Conservation (phyloP, 2,797 vertebrate genomes). For the Anguilla obscura region DNA sequence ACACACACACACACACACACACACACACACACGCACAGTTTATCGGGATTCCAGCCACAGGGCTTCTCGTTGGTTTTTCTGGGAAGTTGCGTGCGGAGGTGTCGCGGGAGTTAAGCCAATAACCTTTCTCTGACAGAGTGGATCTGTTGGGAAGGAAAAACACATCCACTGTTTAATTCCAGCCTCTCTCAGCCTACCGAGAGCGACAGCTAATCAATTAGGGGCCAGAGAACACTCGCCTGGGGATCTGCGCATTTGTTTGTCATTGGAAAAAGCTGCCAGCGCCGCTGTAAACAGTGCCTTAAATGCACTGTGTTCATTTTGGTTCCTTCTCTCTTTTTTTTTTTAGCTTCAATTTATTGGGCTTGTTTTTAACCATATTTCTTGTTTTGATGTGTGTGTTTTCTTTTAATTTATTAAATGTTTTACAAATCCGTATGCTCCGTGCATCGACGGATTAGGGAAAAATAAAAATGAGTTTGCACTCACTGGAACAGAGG, state of each 20-base stretch:
- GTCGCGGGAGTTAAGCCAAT: conserved; percentile 28
- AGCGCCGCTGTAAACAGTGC: neutral
- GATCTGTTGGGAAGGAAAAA: conserved; percentile 20
- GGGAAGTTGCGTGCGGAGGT: neutral
- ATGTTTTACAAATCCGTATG: neutral
- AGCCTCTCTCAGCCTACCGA: neutral
- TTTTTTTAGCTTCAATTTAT: neutral
- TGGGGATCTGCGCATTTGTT: neutral
- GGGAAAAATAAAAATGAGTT: neutral
- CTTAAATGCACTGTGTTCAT: neutral
- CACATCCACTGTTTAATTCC: conserved; percentile 31
- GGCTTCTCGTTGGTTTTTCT: conserved; percentile 22
- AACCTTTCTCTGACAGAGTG: conserved; percentile 28
- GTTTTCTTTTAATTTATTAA: neutral
- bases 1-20: neutral
- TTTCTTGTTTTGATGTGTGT: neutral
- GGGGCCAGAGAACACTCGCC: neutral
- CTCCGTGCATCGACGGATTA: neutral
- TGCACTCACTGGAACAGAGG: neutral
- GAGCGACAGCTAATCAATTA: conserved; percentile 29
- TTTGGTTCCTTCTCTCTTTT: neutral
- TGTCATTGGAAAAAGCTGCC: neutral
- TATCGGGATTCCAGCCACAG: neutral
- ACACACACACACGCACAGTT: conserved; percentile 11
- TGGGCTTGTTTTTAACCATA: neutral